These are phyloP conservation scores for Deilephila porcellus DNA, from an alignment of 2,888 invertebrate genomes.

Conservation along the genomic window DNA sequence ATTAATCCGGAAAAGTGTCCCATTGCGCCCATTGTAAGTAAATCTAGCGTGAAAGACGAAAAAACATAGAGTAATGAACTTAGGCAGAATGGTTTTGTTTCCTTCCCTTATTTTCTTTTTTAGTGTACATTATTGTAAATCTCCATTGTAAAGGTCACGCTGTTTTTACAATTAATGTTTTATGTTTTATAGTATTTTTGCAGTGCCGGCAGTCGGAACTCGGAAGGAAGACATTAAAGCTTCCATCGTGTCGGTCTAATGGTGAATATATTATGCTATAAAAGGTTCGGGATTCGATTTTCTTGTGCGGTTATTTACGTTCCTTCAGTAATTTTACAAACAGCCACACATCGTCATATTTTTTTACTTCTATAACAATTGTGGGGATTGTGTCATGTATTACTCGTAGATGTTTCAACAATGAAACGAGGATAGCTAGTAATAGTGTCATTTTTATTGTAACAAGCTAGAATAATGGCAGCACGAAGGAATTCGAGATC, in stretches of 20 bases:
- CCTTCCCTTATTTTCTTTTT: conserved; percentile 28
- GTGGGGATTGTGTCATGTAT: too few species aligned
- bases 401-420: too few species aligned
- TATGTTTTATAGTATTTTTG: neutral
- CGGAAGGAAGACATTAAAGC: neutral
- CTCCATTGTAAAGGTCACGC: neutral
- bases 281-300: too few species aligned
- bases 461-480: too few species aligned
- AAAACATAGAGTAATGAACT: conserved; percentile 29
- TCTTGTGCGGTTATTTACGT: too few species aligned
- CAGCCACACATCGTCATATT: too few species aligned
- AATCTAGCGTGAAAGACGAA: conserved; percentile 31
- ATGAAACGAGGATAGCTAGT: too few species aligned
- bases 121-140: conserved; percentile 9
- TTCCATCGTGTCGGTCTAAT: neutral
- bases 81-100: conserved; percentile 34
- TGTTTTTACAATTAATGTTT: neutral
- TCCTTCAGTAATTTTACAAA: too few species aligned
- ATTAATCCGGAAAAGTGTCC: conserved; percentile 16
- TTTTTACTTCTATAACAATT: too few species aligned
- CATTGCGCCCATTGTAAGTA: conserved; percentile 13
- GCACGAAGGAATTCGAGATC: too few species aligned
- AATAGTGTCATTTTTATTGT: too few species aligned
- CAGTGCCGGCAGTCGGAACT: neutral
- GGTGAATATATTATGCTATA: too few species aligned